Percentiles rank a stretch among this genome's conserved stretches.
Conservation (phyloP, 2,888 invertebrate species). For the Phanerotoma sp. region DNA sequence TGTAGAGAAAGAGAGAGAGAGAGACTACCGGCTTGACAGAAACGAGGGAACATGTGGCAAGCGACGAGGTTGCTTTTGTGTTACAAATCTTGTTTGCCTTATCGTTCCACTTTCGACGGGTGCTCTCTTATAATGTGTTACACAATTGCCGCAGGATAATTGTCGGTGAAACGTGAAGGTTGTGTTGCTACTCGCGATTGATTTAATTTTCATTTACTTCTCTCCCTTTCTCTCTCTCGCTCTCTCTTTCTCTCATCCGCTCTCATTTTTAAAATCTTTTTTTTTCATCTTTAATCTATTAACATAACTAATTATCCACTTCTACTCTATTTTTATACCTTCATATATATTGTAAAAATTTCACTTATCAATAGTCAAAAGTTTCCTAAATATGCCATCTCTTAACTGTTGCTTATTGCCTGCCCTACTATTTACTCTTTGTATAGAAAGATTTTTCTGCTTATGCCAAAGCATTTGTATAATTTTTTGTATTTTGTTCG, state of each 20-base stretch:
- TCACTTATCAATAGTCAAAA: no score
- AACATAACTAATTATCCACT: no score
- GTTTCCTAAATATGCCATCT: no score
- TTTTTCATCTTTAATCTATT: not conserved
- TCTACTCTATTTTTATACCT: no score
- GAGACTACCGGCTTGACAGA: constrained; percentile 17
- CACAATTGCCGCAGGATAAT: constrained; percentile 18
- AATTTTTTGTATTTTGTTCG: no score
- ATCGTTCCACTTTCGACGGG: constrained; percentile 39
- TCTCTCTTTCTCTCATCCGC: no score
- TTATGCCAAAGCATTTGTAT: no score
- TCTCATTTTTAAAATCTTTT: not conserved
- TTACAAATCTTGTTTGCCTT: constrained; percentile 56
- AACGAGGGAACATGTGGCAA: constrained; percentile 53
- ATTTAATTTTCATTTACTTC: constrained; percentile 6
- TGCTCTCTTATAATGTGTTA: constrained; percentile 8
- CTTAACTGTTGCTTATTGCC: no score
- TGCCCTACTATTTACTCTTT: no score
- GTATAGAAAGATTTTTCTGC: no score
- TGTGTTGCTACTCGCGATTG: constrained; percentile 7
- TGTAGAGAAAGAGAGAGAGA: no score
- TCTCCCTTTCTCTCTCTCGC: not conserved
- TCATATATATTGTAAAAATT: no score
- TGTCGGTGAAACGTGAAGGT: constrained; percentile 1
- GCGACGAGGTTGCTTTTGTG: constrained; percentile 54